phyloP scores from a whole-genome alignment of 2,797 vertebrate genomes.

The Helicolenus hilgendorfi region DNA sequence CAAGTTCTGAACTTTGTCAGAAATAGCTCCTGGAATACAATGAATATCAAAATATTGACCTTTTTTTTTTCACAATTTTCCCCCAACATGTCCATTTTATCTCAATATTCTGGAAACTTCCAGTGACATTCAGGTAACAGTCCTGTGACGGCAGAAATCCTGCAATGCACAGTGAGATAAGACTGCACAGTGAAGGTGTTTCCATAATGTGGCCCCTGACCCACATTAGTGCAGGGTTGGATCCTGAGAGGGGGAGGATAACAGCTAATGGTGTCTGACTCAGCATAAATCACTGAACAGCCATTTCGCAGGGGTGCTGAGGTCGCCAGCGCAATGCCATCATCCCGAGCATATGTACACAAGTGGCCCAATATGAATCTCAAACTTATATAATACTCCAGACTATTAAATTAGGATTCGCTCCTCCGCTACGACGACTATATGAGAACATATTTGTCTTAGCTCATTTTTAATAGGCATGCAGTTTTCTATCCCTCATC shows the following conservation, averaged over 20 bases:
- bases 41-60: not conserved
- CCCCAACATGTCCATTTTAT: not conserved
- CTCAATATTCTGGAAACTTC: not conserved
- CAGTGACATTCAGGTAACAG: not conserved
- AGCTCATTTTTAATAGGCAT: not conserved
- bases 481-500: constrained; percentile 18
- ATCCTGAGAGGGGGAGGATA: constrained; percentile 73
- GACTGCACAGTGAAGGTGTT: constrained; percentile 56
- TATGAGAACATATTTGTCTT: constrained; percentile 5
- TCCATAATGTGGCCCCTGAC: constrained; percentile 75
- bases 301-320: constrained; percentile 45
- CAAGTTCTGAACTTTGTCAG: not conserved
- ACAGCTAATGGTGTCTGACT: constrained; percentile 80
- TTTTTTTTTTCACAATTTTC: not conserved
- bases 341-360: constrained; percentile 42
- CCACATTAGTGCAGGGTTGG: constrained; percentile 72
- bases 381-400: constrained; percentile 8
- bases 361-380: constrained; percentile 21
- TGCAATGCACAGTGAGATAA: constrained; percentile 52
- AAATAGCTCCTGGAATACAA: not conserved
- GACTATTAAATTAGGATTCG: constrained; percentile 5
- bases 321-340: constrained; percentile 50
- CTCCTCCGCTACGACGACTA: constrained; percentile 2
- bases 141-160: constrained; percentile 23
- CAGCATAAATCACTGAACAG: constrained; percentile 69